A percentile compares a stretch with the other conserved stretches of the same genome.
These are phyloP conservation scores for Epiperipatus broadwayi DNA, from an alignment of 2,888 invertebrate species.

Conservation along the genomic window DNA sequence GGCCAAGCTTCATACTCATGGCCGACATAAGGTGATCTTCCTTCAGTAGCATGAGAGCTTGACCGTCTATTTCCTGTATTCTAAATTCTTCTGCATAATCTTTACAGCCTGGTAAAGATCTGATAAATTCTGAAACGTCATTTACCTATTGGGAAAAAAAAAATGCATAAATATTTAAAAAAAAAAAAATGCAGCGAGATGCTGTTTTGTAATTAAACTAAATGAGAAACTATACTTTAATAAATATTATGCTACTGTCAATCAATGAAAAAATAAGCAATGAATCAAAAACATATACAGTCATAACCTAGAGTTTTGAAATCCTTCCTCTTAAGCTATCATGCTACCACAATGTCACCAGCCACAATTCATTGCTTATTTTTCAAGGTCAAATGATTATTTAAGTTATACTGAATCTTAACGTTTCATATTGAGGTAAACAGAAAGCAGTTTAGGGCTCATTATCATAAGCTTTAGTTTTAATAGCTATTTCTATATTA, in stretches of 20 bases:
- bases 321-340: too few species aligned
- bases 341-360: too few species aligned
- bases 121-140: constrained; percentile 71
- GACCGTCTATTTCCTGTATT: constrained; percentile 87
- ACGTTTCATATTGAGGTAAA: too few species aligned
- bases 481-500: too few species aligned
- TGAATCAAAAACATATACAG: background rate
- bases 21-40: constrained; percentile 85
- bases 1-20: constrained; percentile 85
- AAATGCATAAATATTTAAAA: background rate
- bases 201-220: background rate
- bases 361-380: too few species aligned
- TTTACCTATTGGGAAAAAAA: constrained; percentile 39
- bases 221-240: background rate
- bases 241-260: background rate
- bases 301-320: too few species aligned
- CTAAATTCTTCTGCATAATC: constrained; percentile 86
- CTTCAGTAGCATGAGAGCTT: constrained; percentile 70
- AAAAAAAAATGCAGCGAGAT: background rate
- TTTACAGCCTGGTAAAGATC: constrained; percentile 67
- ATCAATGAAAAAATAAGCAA: background rate
- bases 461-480: too few species aligned
- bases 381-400: too few species aligned
- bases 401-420: too few species aligned
- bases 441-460: too few species aligned